These are phyloP conservation scores for Mythimna loreyi DNA, from an alignment of 2,888 invertebrate genomes.

Conservation along the genomic window DNA sequence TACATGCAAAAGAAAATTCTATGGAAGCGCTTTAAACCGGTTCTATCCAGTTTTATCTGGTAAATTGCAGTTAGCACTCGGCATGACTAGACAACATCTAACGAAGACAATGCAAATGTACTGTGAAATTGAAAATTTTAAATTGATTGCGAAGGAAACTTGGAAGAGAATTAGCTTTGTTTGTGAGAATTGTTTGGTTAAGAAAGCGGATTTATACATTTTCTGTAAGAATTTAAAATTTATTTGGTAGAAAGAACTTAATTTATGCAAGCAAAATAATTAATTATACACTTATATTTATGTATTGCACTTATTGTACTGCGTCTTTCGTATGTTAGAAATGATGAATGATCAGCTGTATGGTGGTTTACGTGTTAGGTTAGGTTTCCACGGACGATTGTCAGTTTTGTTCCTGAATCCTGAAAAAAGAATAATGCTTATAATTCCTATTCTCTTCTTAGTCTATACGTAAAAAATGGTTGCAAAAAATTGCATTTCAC, in stretches of 20 bases:
- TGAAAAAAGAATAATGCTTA: too few relatives aligned
- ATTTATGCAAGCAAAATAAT: neutral
- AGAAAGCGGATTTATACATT: neutral
- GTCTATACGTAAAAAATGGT: too few relatives aligned
- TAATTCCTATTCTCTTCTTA: too few relatives aligned
- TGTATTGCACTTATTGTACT: too few relatives aligned
- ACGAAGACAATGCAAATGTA: conserved; percentile 72
- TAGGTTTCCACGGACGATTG: too few relatives aligned
- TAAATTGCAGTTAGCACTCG: conserved; percentile 63
- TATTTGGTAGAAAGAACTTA: neutral
- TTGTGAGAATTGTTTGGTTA: conserved; percentile 18
- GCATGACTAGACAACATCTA: conserved; percentile 63
- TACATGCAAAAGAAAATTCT: conserved; percentile 51
- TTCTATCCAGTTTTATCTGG: conserved; percentile 56
- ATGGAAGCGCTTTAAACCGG: conserved; percentile 42
- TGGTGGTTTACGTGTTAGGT: too few relatives aligned
- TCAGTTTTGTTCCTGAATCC: too few relatives aligned
- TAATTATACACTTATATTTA: too few relatives aligned
- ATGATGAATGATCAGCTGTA: too few relatives aligned
- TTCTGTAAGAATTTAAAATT: neutral
- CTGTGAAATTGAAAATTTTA: conserved; percentile 77
- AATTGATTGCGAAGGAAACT: conserved; percentile 58
- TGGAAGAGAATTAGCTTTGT: conserved; percentile 49
- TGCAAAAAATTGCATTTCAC: too few relatives aligned
- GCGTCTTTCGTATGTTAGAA: too few relatives aligned